Percentiles rank a stretch among this genome's conserved stretches.
phyloP scores from a whole-genome alignment of 2,797 vertebrate genomes.

The Coregonus sp. region DNA sequence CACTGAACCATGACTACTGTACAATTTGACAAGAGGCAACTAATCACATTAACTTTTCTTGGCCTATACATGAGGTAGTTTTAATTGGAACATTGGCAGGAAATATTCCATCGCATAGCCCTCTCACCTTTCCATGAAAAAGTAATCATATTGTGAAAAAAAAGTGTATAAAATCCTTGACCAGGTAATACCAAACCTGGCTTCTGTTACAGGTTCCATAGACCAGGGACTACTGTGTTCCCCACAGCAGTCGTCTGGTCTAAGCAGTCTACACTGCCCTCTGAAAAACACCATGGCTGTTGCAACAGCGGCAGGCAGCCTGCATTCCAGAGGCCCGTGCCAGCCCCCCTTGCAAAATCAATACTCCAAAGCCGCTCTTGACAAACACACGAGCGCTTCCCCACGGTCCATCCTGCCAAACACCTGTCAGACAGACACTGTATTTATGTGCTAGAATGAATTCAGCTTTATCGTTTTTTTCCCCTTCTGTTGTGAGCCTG shows the following conservation, averaged over 20 bases:
- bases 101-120: no score
- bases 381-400: slow-evolving; percentile 55
- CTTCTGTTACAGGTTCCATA: not conserved
- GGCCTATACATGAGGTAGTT: no score
- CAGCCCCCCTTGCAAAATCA: slow-evolving; percentile 67
- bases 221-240: not conserved
- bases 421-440: slow-evolving; percentile 42
- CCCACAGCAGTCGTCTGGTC: not conserved
- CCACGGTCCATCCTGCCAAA: slow-evolving; percentile 53
- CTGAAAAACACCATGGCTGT: slow-evolving; percentile 18
- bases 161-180: not conserved
- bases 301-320: slow-evolving; percentile 35
- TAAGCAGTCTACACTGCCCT: not conserved
- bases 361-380: slow-evolving; percentile 61
- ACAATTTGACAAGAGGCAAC: no score
- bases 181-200: not conserved
- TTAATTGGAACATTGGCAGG: no score
- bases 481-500: slow-evolving; percentile 29
- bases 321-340: slow-evolving; percentile 47
- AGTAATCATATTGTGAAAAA: not conserved
- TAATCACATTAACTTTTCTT: not conserved
- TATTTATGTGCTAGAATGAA: slow-evolving; percentile 52
- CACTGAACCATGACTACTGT: no score
- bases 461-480: slow-evolving; percentile 34
- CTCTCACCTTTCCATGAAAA: not conserved